Percentiles rank a stretch among this genome's conserved stretches.
phyloP scores from a whole-genome alignment of 2,888 invertebrate species.

The Heliothis peltigera region DNA sequence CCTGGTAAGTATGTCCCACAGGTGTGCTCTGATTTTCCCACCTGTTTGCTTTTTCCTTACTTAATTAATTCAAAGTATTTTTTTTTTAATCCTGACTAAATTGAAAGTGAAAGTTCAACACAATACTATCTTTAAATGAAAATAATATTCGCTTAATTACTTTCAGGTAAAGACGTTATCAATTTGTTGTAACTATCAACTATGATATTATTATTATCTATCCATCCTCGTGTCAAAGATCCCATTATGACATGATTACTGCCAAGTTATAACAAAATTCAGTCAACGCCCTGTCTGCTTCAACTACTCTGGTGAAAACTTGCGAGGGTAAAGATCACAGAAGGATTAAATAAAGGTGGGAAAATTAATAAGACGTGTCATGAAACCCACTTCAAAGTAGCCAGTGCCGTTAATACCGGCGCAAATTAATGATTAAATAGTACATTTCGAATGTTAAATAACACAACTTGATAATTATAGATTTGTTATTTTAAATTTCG shows the following conservation, averaged over 20 bases:
- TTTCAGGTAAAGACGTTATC: conserved; percentile 10
- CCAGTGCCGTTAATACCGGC: too few relatives aligned
- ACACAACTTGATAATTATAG: neutral
- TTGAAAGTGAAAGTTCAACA: too few relatives aligned
- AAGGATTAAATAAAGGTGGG: neutral
- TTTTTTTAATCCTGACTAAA: too few relatives aligned
- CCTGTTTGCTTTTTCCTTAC: conserved; percentile 20
- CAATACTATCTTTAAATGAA: neutral
- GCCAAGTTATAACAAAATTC: neutral
- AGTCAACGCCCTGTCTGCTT: conserved; percentile 27
- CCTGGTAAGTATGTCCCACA: conserved; percentile 43
- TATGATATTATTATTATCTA: conserved; percentile 4
- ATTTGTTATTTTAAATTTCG: conserved; percentile 25
- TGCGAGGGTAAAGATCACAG: neutral
- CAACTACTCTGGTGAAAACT: neutral
- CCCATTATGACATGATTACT: conserved; percentile 38
- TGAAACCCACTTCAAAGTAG: too few relatives aligned
- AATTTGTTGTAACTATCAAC: neutral
- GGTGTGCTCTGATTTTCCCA: conserved; percentile 36
- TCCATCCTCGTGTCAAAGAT: conserved; percentile 43
- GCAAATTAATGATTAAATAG: too few relatives aligned
- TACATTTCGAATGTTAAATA: neutral
- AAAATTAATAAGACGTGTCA: neutral
- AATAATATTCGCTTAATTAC: neutral
- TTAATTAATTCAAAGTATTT: too few relatives aligned